Base-by-base conservation (phyloP, 1,140 invertebrate genomes). In the Triops longicaudatus region DNA sequence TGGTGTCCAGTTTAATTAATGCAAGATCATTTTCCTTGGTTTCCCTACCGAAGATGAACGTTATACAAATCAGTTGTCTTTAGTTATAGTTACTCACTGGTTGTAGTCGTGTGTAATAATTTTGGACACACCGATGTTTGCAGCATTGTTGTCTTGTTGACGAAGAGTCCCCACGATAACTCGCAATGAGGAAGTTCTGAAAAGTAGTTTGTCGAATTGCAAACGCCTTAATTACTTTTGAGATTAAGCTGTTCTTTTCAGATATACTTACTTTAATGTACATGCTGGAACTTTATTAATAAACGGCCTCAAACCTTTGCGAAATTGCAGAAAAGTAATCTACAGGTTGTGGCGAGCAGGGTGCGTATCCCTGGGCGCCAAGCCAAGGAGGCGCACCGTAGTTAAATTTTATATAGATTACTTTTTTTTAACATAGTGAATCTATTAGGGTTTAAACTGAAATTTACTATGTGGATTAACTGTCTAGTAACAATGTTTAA, bases 21-120 rank as follows among this genome's bases (percentile, higher is more conserved):
- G 74, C 74, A 22, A 75, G 17, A 44, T 75, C 74, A 28, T 75
- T 26, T 75, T 75, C 74, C 28, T 75, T 75, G 10, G 74, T 75
- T 1, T 26, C 42, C 42, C 74, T 75, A 22, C 0, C 17, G 12
- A 26, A 17, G 10, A 3, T 10, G 26, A 26, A 74, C 9, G 31
- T 26, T 26, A 27, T 37, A 22, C n/a, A 14, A 74, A 74, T 26
- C 3, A 28, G 12, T 26, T 74, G 31, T 11, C 1, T 26, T 27
- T 27, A 73, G 1, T 9, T 10, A 43, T 1, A 37, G 10, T 10
- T 22, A 28, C 43, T 27, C 26, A 75, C 74, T 26, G 14, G 5
- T 75, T 26, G 28, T 75, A 75, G 0, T 75, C 26, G 5, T 43
- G 42, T 7, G 41, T 4, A 50, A 75, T 26, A 2, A 75, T 75